Conservation (phyloP, 2,797 vertebrate species). For the Phataginus tricuspis region DNA sequence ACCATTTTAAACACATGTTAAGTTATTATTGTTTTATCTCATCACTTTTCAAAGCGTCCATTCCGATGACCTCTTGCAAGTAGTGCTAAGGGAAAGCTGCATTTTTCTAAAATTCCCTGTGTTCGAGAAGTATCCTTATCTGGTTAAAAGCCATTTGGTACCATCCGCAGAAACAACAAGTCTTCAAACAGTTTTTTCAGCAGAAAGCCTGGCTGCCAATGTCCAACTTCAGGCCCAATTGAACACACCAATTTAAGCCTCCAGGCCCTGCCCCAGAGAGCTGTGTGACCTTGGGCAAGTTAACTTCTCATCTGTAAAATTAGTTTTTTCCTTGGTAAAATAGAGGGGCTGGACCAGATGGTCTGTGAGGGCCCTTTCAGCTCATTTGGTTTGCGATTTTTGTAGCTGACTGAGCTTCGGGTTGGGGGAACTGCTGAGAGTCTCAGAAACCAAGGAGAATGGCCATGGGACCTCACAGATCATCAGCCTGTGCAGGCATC, state of each 20-base stretch:
- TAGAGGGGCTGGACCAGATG: not conserved
- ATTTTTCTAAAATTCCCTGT: conserved; percentile 2
- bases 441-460: not conserved
- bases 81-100: not conserved
- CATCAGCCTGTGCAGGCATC: accelerated
- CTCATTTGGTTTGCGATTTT: not conserved
- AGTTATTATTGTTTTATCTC: not conserved
- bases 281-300: conserved; percentile 29
- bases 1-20: not conserved
- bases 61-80: not conserved
- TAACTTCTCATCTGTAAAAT: conserved; percentile 52
- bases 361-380: not conserved
- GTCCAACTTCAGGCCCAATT: conserved; percentile 51
- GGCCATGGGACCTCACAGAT: not conserved
- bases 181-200: conserved; percentile 12
- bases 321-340: not conserved
- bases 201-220: not conserved
- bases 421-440: too few relatives aligned
- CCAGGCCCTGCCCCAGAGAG: conserved; percentile 11
- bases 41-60: not conserved
- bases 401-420: not conserved
- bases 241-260: not conserved
- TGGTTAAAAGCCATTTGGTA: conserved; percentile 30
- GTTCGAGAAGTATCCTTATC: not conserved
- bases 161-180: not conserved